Evolutionary conservation across 2,888 invertebrate species (phyloP).

Genomic region (Drosophila meridiana): DNA sequence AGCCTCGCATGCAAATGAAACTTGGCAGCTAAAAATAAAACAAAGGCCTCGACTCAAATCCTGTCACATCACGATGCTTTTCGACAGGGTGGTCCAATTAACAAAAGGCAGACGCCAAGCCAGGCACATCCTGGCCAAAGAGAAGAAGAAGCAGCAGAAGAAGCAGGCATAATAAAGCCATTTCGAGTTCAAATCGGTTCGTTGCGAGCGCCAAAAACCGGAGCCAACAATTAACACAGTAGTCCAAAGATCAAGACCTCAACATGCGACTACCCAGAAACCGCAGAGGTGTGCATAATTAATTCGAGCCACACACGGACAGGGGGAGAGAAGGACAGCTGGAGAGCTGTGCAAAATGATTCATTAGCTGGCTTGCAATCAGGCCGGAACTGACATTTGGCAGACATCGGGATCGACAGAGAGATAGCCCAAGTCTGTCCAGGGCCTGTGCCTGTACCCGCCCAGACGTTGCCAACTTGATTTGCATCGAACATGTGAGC

Average conservation of each 20-base stretch:
- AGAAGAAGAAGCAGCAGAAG: constrained; percentile 13
- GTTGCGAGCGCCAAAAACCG: constrained; percentile 30
- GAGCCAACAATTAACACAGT: constrained; percentile 83
- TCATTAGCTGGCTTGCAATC: constrained; percentile 80
- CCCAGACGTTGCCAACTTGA: constrained; percentile 70
- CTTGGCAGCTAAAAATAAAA: constrained; percentile 54
- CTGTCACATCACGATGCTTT: constrained; percentile 39
- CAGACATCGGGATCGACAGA: constrained; percentile 26
- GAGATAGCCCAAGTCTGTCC: constrained; percentile 44
- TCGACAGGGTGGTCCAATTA: constrained; percentile 75
- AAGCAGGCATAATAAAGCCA: constrained; percentile 73
- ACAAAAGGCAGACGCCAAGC: constrained; percentile 41
- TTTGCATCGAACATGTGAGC: constrained; percentile 82
- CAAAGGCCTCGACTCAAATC: constrained; percentile 46
- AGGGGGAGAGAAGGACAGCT: constrained; percentile 15
- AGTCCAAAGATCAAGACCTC: constrained; percentile 85
- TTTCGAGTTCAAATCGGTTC: constrained; percentile 76
- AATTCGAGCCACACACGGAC: constrained; percentile 75
- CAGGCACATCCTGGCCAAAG: constrained; percentile 45
- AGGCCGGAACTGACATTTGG: constrained; percentile 80
- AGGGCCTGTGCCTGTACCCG: constrained; percentile 36
- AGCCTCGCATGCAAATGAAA: constrained; percentile 60
- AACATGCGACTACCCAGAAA: constrained; percentile 48
- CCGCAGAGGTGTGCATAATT: constrained; percentile 83
- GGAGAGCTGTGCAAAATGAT: constrained; percentile 77